Evolutionary conservation across 1,140 invertebrate genomes (phyloP).

Genomic region (Drosophila nasuta): DNA sequence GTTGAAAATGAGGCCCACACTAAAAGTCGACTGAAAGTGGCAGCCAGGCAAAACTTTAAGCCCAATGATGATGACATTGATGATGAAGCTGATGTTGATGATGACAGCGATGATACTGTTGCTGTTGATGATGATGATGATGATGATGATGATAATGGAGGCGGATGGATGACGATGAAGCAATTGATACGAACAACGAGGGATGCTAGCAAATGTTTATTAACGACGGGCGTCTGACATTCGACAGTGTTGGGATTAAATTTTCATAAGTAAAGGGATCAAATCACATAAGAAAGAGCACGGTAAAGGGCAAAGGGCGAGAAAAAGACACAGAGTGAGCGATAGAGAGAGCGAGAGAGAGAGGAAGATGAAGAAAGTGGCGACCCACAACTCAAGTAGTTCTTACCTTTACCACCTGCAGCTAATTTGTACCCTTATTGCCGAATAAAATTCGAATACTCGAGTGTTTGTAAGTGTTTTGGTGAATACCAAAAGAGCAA

Average conservation of each 20-base stretch:
- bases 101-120: not conserved
- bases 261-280: constrained; percentile 2
- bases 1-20: not conserved
- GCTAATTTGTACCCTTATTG: not conserved
- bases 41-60: not conserved
- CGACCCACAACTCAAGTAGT: not conserved
- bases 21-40: constrained; percentile 4
- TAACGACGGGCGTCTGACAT: not conserved
- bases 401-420: constrained; percentile 6
- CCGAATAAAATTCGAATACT: not conserved
- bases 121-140: not conserved
- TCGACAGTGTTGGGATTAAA: constrained; percentile 1
- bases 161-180: not conserved
- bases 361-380: not conserved
- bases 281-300: not conserved
- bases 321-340: too few species aligned
- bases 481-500: not conserved
- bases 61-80: not conserved
- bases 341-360: not conserved
- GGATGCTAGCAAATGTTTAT: not conserved
- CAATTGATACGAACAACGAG: constrained; percentile 1
- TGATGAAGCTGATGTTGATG: not conserved
- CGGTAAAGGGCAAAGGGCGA: too few species aligned
- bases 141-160: not conserved
- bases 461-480: not conserved